Evolutionary conservation across 2,113 vertebrate species (phyloP).

Genomic region (Pontoporia blainvillei): DNA sequence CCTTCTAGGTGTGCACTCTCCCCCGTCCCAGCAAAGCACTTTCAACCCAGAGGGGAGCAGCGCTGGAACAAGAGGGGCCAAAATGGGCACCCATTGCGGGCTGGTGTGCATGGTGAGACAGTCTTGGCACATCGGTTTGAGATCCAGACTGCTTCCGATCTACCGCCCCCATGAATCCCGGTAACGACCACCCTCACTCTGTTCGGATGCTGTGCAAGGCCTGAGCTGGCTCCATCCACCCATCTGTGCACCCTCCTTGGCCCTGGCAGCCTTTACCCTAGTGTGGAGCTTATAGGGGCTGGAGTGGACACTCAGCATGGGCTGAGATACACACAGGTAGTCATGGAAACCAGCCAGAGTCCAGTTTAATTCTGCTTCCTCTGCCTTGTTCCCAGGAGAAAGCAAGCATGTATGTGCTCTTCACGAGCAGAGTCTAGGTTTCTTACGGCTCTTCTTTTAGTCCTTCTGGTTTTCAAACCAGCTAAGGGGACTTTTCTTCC

Average conservation of each 20-base stretch:
- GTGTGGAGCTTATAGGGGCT: background rate
- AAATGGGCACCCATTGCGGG: background rate
- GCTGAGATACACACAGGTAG: background rate
- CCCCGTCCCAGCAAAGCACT: background rate
- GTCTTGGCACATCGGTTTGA: background rate
- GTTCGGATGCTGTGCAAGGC: background rate
- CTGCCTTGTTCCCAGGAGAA: background rate
- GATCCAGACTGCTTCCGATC: background rate
- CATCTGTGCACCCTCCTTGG: background rate
- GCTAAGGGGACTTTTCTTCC: background rate
- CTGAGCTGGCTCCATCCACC: background rate
- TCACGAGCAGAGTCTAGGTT: background rate
- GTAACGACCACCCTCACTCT: background rate
- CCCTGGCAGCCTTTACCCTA: background rate
- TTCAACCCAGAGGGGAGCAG: background rate
- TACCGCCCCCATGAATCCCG: background rate
- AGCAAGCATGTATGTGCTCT: background rate
- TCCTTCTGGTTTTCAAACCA: background rate
- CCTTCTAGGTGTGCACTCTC: background rate
- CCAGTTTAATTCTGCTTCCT: background rate
- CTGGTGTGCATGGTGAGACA: background rate
- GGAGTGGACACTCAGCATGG: accelerated
- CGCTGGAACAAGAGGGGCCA: background rate
- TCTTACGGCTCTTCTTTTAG: background rate
- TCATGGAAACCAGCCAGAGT: background rate